Conservation (phyloP, 2,113 vertebrate genomes). For the Saccopteryx bilineata region DNA sequence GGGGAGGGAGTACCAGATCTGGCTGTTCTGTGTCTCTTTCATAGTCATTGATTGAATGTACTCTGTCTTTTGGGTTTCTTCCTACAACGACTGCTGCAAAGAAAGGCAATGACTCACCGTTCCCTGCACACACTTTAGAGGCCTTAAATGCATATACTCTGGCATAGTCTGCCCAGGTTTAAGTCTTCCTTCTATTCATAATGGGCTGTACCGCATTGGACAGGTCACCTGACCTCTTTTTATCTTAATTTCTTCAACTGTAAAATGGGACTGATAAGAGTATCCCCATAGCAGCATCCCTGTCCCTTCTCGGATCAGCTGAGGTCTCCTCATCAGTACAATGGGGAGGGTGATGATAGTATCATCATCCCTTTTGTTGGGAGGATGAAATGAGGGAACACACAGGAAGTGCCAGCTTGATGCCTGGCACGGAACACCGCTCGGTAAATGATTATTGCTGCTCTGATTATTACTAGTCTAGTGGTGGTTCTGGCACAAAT, state of each 20-base stretch:
- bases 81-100: background rate
- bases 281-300: background rate
- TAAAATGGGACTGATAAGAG: background rate
- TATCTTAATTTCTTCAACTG: background rate
- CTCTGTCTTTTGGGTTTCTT: background rate
- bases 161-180: background rate
- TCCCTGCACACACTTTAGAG: background rate
- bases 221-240: background rate
- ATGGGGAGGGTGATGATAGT: background rate
- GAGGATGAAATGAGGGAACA: background rate
- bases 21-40: background rate
- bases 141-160: background rate
- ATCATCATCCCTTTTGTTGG: background rate
- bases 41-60: background rate
- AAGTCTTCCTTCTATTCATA: background rate
- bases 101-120: background rate
- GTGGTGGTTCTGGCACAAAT: background rate
- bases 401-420: background rate
- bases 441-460: background rate
- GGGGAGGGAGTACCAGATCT: background rate
- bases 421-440: background rate
- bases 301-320: background rate
- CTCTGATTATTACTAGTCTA: background rate
- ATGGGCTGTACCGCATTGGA: accelerated
- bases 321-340: background rate